Base-by-base conservation (phyloP, 2,888 invertebrate species). In the Platycnemis pennipes region DNA sequence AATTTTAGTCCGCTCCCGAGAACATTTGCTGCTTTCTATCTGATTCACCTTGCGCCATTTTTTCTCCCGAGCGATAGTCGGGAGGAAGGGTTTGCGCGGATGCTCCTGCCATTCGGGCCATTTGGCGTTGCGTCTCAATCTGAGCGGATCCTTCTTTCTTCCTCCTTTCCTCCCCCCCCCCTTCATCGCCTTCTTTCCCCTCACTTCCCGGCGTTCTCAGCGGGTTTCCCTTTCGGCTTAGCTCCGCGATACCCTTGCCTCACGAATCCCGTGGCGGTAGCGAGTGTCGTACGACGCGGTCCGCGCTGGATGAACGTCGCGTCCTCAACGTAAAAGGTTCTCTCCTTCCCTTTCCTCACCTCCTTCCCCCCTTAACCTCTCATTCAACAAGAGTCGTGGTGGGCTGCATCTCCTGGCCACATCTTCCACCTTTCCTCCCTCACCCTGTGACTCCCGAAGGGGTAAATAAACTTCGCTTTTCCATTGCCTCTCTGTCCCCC, bases 401-500 rank as follows among this genome's bases (percentile, higher is more conserved):
- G n/a, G 77, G 77, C 77, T 37, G 26, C 46, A 26, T 87, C 45
- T 7, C 42, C 0, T 13, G 16, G 26, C 86, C 19, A 45, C n/a
- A 44, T 22, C 26, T 31, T 0, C 5, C 16, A 3, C 4, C 37
- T 16, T n/a, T 26, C 86, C 37, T 86, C 3, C 4, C 37, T 26
- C 46, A 0, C n/a, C n/a, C 88, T 31, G n/a, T 56, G 31, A 37
- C 53, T 89, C 42, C 8, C 89, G 77, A 77, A 77, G 77, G 77
- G 77, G 77, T 77, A 77, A 77, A 77, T 77, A 77, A 77, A 77
- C 77, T 63, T 77, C 77, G 37, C 37, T 37, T 63, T 37, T 37
- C 77, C 77, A 77, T 37, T 77, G 37, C 16, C 77, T 49, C 49
- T 19, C 49, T 49, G 13, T 49, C 77, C 77, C 13, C 77, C 37